Conservation (phyloP, 1,140 invertebrate genomes). For the Pteromalus puparum region DNA sequence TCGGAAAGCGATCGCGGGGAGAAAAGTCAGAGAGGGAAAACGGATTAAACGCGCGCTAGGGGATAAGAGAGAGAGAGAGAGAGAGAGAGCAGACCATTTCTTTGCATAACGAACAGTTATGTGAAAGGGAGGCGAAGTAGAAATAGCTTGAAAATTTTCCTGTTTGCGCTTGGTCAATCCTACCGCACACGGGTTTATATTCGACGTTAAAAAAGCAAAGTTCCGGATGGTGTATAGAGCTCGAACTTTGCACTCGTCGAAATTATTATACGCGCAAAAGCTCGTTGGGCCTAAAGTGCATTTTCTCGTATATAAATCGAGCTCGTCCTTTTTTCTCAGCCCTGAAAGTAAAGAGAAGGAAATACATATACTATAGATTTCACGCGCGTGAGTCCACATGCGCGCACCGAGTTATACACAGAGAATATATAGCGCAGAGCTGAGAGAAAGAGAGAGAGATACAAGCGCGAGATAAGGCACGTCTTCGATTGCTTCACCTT, state of each 20-base stretch:
- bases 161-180: neutral
- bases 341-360: neutral
- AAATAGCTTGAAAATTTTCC: neutral
- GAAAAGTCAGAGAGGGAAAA: constrained; percentile 45
- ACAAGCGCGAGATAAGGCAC: constrained; percentile 64
- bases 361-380: constrained; percentile 46
- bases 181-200: neutral
- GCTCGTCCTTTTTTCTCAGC: neutral
- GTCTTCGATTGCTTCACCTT: constrained; percentile 66
- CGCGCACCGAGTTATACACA: constrained; percentile 38
- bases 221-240: neutral
- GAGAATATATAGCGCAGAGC: neutral
- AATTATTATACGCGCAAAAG: constrained; percentile 40
- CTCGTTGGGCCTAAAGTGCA: constrained; percentile 45
- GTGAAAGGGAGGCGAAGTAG: neutral
- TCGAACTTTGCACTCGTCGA: constrained; percentile 26
- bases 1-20: constrained; percentile 30
- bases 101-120: neutral
- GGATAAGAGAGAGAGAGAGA: neutral
- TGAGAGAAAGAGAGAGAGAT: constrained; percentile 51
- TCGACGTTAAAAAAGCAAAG: neutral
- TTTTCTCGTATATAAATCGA: constrained; percentile 42
- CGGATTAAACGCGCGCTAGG: constrained; percentile 25
- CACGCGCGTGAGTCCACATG: constrained; percentile 48
- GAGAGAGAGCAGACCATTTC: neutral